A percentile compares a stretch with the other conserved stretches of the same genome.
phyloP scores from a whole-genome alignment of 2,888 invertebrate genomes.

The Oligia fasciuncula region DNA sequence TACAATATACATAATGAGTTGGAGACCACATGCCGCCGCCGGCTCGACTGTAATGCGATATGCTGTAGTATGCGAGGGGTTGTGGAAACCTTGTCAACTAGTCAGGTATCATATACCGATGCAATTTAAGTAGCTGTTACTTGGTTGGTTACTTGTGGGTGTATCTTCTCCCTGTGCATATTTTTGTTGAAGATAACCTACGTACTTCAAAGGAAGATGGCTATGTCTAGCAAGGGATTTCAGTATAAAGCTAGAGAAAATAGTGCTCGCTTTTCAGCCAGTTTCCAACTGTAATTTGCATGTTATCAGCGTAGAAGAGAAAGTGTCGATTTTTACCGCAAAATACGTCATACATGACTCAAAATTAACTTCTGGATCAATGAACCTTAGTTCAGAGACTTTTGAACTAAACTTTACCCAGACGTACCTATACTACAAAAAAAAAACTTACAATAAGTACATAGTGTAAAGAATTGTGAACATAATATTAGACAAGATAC shows the following conservation, averaged over 20 bases:
- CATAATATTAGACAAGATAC: slow-evolving; percentile 14
- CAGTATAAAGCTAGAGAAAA: neutral
- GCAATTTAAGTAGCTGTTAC: neutral
- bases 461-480: slow-evolving; percentile 29
- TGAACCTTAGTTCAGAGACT: slow-evolving; percentile 46
- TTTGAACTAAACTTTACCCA: slow-evolving; percentile 29
- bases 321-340: neutral
- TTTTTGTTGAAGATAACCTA: neutral
- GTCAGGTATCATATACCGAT: neutral
- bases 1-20: slow-evolving; percentile 51
- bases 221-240: neutral
- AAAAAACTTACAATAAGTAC: too few relatives aligned
- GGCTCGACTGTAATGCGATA: slow-evolving; percentile 58
- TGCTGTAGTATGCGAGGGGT: slow-evolving; percentile 37
- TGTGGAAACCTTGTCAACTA: slow-evolving; percentile 38
- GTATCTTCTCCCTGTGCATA: neutral
- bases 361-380: slow-evolving; percentile 24
- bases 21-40: slow-evolving; percentile 49
- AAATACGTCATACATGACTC: slow-evolving; percentile 12
- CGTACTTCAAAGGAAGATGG: neutral
- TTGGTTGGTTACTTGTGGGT: neutral
- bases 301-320: neutral
- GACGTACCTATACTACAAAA: neutral
- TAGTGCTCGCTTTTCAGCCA: neutral
- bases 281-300: slow-evolving; percentile 16